phyloP scores from a whole-genome alignment of 2,888 invertebrate species.

The Napeogenes inachia region DNA sequence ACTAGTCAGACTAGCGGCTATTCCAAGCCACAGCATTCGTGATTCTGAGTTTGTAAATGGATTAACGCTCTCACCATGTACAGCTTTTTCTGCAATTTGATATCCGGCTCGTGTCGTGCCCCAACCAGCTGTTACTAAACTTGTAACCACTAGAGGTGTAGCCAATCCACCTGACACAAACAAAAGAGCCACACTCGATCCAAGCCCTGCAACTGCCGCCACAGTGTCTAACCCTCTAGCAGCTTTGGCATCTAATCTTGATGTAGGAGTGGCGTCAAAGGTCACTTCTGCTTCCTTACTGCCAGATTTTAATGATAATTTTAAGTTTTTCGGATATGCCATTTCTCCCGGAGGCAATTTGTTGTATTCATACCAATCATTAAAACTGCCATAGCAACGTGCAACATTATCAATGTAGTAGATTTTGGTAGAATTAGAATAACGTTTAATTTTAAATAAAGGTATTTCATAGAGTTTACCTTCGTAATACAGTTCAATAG shows the following conservation, averaged over 20 bases:
- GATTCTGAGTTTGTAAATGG: constrained; percentile 33
- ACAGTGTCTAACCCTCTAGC: constrained; percentile 28
- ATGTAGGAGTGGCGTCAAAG: constrained; percentile 23
- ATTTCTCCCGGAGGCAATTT: constrained; percentile 31
- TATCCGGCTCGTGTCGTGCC: constrained; percentile 30
- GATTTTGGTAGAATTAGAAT: constrained; percentile 20
- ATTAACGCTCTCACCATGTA: constrained; percentile 33
- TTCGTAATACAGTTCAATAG: constrained; percentile 30
- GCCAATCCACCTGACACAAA: constrained; percentile 33
- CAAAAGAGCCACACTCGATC: constrained; percentile 29
- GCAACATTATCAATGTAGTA: constrained; percentile 31
- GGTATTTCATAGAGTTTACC: constrained; percentile 35
- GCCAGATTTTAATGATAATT: constrained; percentile 22
- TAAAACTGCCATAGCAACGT: constrained; percentile 24
- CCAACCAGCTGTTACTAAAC: constrained; percentile 29
- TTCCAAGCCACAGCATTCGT: constrained; percentile 35
- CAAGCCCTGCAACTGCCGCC: constrained; percentile 29
- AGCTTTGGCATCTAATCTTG: constrained; percentile 22
- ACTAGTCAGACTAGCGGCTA: constrained; percentile 34
- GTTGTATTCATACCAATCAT: constrained; percentile 28
- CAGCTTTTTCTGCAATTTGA: constrained; percentile 32
- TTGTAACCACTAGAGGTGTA: constrained; percentile 29
- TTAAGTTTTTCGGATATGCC: constrained; percentile 30
- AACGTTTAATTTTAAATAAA: constrained; percentile 30
- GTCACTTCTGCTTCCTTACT: constrained; percentile 26